Percentiles rank a stretch among this genome's conserved stretches.
Evolutionary conservation across 1,140 invertebrate genomes (phyloP).

Genomic region (Araneus ventricosus): DNA sequence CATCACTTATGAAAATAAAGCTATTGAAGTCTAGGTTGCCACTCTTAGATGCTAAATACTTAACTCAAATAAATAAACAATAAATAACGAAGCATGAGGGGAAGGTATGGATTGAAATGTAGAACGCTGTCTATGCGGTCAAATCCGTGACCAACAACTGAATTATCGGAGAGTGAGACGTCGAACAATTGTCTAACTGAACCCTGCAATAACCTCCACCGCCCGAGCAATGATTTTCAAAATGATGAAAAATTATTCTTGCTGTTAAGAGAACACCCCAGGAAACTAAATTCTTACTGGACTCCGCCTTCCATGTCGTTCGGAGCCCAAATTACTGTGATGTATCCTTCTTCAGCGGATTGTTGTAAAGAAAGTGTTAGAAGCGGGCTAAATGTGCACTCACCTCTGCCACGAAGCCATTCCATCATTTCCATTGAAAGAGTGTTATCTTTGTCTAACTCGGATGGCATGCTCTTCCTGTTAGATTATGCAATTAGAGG

Average conservation of each 20-base stretch:
- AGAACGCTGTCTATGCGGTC: neutral
- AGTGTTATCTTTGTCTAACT: slow-evolving; percentile 34
- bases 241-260: slow-evolving; percentile 35
- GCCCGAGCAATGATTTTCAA: slow-evolving; percentile 5
- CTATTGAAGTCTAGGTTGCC: neutral
- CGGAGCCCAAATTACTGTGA: slow-evolving; percentile 23
- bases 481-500: slow-evolving; percentile 27
- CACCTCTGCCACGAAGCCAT: neutral
- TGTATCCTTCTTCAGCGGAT: neutral
- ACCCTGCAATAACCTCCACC: slow-evolving; percentile 22
- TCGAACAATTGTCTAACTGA: slow-evolving; percentile 32
- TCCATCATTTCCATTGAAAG: slow-evolving; percentile 33
- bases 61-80: neutral
- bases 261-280: neutral
- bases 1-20: neutral
- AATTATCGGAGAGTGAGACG: slow-evolving; percentile 23
- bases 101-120: neutral
- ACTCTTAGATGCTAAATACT: neutral
- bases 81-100: neutral
- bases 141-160: slow-evolving; percentile 33
- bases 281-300: slow-evolving; percentile 23
- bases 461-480: slow-evolving; percentile 13
- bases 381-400: neutral
- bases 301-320: slow-evolving; percentile 14
- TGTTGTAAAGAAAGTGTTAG: slow-evolving; percentile 28